Percentiles rank a stretch among this genome's conserved stretches.
Evolutionary conservation across 2,888 invertebrate species (phyloP).

Genomic region (Hypsopygia costalis): DNA sequence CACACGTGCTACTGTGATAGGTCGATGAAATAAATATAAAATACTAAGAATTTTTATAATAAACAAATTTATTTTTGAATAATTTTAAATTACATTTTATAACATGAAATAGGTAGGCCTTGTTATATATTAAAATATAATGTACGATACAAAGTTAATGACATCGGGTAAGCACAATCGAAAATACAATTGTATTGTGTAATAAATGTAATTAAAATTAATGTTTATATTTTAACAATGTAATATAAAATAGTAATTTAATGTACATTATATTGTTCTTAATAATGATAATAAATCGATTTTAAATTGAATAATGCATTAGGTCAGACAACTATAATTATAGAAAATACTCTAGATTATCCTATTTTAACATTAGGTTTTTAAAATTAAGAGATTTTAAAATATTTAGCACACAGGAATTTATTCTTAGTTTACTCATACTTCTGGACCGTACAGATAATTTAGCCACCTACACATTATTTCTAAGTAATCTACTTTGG

Average conservation of each 20-base stretch:
- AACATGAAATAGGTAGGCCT: slow-evolving; percentile 55
- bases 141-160: slow-evolving; percentile 53
- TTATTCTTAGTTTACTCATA: slow-evolving; percentile 41
- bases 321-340: slow-evolving; percentile 33
- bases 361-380: slow-evolving; percentile 46
- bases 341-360: slow-evolving; percentile 38
- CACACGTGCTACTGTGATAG: neutral
- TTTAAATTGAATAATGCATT: slow-evolving; percentile 41
- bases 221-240: slow-evolving; percentile 57
- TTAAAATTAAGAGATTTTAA: slow-evolving; percentile 58
- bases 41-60: slow-evolving; percentile 38
- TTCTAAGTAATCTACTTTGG: slow-evolving; percentile 53
- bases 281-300: slow-evolving; percentile 42
- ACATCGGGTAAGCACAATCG: slow-evolving; percentile 60
- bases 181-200: slow-evolving; percentile 50
- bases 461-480: slow-evolving; percentile 43
- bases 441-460: slow-evolving; percentile 44
- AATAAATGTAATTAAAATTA: slow-evolving; percentile 65
- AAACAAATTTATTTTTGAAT: slow-evolving; percentile 61
- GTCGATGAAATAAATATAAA: slow-evolving; percentile 26
- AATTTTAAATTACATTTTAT: slow-evolving; percentile 64
- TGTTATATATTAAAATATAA: slow-evolving; percentile 57
- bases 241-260: slow-evolving; percentile 65
- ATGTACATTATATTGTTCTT: slow-evolving; percentile 56
- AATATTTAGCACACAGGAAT: slow-evolving; percentile 42